Evolutionary conservation across 2,797 vertebrate genomes (phyloP), one percentile per base, ranked within the genome.

Genomic region (Tragopan temminckii): DNA sequence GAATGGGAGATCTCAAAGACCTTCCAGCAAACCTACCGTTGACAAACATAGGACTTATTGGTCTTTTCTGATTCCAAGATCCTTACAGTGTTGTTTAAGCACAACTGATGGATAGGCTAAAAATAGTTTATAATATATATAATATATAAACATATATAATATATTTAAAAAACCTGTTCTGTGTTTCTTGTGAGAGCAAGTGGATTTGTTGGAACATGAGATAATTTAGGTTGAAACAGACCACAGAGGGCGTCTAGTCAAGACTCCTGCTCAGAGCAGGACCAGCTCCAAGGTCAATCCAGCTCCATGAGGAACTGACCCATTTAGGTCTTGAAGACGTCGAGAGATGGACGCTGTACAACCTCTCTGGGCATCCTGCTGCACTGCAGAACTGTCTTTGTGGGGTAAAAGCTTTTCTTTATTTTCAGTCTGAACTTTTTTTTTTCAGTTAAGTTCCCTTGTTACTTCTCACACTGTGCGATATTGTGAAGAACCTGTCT

Each of bases 161-260:
- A 42, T 19, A 9, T 52, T 21, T 14, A 40, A 29, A 31, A 57
- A 57, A 15, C 5, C 13, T 31, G 3, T 40, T 63, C 13, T 29
- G 7, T 14, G 7, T 61, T 71, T 59, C 29, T 42, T 38, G 12
- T 59, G 50, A 79, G 46, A 20, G 76, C 8, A 72, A 59, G 8
- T 35, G 18, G 9, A 4, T 2, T 68, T 23, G 36, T 21, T 75
- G 16, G 33, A 68, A 27, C 35, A 23, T 40, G n/a, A 36, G 48
- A 45, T 74, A 58, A 46, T 52, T 58, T 36, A 78, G 42, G 15
- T 48, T 36, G 48, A 68, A 57, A 42, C 9, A 17, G 3, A 57
- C 13, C 7, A 27, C 3, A 48, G 7, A 0, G 2, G 0, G 0
- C 62, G 12, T 58, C 14, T 45, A 19, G 5, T 18, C 36, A 24